These are phyloP conservation scores for Hirtodrosophila cameraria DNA, from an alignment of 2,888 invertebrate species.

Conservation along the genomic window DNA sequence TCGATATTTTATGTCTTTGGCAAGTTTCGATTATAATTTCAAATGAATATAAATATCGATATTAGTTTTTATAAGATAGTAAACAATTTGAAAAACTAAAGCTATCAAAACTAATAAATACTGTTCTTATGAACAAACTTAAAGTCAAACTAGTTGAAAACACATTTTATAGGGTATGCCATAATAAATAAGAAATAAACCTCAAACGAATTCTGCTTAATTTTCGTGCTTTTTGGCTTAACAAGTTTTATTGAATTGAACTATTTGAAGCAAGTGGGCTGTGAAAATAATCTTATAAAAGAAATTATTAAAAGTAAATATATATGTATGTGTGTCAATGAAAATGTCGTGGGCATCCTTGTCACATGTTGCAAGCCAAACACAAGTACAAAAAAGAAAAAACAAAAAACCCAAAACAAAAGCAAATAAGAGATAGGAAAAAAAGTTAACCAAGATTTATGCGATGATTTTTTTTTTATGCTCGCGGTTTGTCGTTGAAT, in stretches of 20 bases:
- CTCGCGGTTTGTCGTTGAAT: slow-evolving; percentile 35
- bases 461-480: slow-evolving; percentile 53
- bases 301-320: slow-evolving; percentile 38
- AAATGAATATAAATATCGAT: too few relatives aligned
- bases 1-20: too few relatives aligned
- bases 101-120: too few relatives aligned
- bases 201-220: slow-evolving; percentile 38
- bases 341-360: slow-evolving; percentile 40
- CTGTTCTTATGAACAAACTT: too few relatives aligned
- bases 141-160: too few relatives aligned
- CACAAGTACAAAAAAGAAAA: slow-evolving; percentile 3
- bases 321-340: slow-evolving; percentile 29
- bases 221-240: slow-evolving; percentile 53
- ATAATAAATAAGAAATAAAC: slow-evolving; percentile 48
- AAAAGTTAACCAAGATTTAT: slow-evolving; percentile 58
- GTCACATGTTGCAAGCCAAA: slow-evolving; percentile 59
- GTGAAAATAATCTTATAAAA: slow-evolving; percentile 36
- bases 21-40: too few relatives aligned
- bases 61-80: too few relatives aligned
- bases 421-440: background rate
- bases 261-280: slow-evolving; percentile 41
- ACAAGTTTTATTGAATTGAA: slow-evolving; percentile 72
- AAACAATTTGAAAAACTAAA: too few relatives aligned
- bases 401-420: slow-evolving; percentile 6
- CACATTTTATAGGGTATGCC: slow-evolving; percentile 26